Conservation (phyloP, 2,888 invertebrate genomes). For the Gasteruption jaculator region DNA sequence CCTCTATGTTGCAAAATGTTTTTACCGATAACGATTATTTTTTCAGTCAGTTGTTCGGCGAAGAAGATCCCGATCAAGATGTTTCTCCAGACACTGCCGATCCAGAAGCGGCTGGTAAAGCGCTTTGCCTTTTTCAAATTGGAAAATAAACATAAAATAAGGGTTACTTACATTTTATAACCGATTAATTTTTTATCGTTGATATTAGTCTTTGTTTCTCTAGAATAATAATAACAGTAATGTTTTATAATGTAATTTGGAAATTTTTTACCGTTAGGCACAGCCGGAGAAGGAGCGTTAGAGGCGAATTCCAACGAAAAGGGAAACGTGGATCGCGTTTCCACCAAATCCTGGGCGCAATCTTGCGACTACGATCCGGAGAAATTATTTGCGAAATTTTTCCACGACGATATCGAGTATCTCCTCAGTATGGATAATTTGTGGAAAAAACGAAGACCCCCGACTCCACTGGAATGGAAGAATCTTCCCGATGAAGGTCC, state of each 20-base stretch:
- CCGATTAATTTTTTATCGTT: slow-evolving; percentile 3
- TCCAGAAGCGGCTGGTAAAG: slow-evolving; percentile 80
- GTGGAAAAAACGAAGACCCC: slow-evolving; percentile 88
- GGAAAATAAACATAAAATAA: no score
- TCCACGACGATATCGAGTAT: slow-evolving; percentile 91
- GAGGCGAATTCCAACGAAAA: slow-evolving; percentile 53
- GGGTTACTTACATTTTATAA: slow-evolving; percentile 5
- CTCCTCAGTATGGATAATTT: slow-evolving; percentile 90
- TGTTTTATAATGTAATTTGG: slow-evolving; percentile 4
- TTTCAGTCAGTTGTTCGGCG: slow-evolving; percentile 89
- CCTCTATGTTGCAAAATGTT: no score
- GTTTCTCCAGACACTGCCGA: slow-evolving; percentile 97
- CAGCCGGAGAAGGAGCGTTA: slow-evolving; percentile 61
- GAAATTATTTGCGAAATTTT: slow-evolving; percentile 88
- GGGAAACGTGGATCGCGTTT: slow-evolving; percentile 57
- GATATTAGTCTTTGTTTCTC: background rate
- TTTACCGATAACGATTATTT: slow-evolving; percentile 12
- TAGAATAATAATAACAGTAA: background rate
- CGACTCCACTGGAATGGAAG: slow-evolving; percentile 75
- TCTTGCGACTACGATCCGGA: slow-evolving; percentile 76
- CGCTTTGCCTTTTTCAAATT: background rate
- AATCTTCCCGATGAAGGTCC: slow-evolving; percentile 53
- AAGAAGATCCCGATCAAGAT: slow-evolving; percentile 94
- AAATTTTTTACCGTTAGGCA: no score
- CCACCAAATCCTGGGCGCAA: slow-evolving; percentile 86